Conservation (phyloP, 2,797 vertebrate genomes). For the Nannoperca australis region DNA sequence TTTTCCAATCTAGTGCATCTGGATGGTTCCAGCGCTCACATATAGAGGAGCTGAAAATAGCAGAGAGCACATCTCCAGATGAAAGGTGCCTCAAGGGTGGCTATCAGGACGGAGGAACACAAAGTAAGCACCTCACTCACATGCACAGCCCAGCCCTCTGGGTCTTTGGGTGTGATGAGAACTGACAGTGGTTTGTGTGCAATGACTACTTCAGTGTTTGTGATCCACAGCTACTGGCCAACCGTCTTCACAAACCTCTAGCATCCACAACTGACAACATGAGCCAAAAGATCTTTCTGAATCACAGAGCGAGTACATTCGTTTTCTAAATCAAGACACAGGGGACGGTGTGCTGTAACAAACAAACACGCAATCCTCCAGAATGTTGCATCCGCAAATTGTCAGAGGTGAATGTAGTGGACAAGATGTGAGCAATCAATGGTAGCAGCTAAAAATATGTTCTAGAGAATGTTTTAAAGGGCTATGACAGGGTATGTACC, state of each 20-base stretch:
- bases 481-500: slow-evolving; percentile 28
- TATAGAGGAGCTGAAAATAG: slow-evolving; percentile 76
- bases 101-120: slow-evolving; percentile 81
- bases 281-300: slow-evolving; percentile 63
- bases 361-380: slow-evolving; percentile 38
- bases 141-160: slow-evolving; percentile 74
- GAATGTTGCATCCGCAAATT: slow-evolving; percentile 50
- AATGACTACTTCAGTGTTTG: slow-evolving; percentile 76
- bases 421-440: slow-evolving; percentile 44
- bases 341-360: slow-evolving; percentile 38
- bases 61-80: slow-evolving; percentile 76
- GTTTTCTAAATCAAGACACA: slow-evolving; percentile 74
- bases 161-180: slow-evolving; percentile 80
- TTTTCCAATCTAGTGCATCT: slow-evolving; percentile 80
- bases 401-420: slow-evolving; percentile 5
- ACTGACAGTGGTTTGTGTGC: slow-evolving; percentile 80
- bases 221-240: slow-evolving; percentile 69
- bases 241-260: slow-evolving; percentile 49
- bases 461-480: slow-evolving; percentile 34
- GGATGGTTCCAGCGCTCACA: slow-evolving; percentile 75
- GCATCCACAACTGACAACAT: slow-evolving; percentile 62
- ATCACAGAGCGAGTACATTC: slow-evolving; percentile 57
- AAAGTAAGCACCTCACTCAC: slow-evolving; percentile 82
- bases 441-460: slow-evolving; percentile 48
- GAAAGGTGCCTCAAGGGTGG: slow-evolving; percentile 81